Evolutionary conservation across 2,888 invertebrate species (phyloP).

Genomic region (Embidobia sp.): DNA sequence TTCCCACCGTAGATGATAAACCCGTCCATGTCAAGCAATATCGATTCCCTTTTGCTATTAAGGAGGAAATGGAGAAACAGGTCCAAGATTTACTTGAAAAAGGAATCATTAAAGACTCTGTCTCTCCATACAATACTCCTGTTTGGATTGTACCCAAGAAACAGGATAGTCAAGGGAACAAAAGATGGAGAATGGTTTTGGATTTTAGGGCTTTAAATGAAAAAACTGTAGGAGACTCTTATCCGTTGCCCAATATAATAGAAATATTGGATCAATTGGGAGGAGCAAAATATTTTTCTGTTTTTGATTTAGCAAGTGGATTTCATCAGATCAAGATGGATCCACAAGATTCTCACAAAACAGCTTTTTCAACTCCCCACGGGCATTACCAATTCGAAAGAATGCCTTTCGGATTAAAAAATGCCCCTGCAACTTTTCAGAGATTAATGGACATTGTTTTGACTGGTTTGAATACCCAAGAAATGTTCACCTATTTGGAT

Average conservation of each 20-base stretch:
- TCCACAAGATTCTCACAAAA: no score
- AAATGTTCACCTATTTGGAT: no score
- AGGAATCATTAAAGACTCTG: background rate
- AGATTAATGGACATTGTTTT: no score
- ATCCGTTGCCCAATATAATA: no score
- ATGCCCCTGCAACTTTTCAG: background rate
- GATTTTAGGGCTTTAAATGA: background rate
- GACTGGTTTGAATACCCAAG: no score
- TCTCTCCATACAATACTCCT: no score
- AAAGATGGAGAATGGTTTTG: background rate
- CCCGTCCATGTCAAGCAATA: conserved; percentile 1
- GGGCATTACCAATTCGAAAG: no score
- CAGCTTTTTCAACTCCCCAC: no score
- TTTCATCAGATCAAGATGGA: no score
- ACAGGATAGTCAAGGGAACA: background rate
- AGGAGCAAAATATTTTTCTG: background rate
- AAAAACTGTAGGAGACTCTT: no score
- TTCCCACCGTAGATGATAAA: background rate
- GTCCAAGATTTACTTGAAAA: background rate
- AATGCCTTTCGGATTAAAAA: no score
- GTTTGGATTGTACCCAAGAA: background rate
- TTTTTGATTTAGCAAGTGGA: background rate
- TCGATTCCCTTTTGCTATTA: background rate
- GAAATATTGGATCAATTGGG: no score
- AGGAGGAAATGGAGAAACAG: background rate